phyloP scores from a whole-genome alignment of 2,113 vertebrate genomes.

The Brachypteracias leptosomus region DNA sequence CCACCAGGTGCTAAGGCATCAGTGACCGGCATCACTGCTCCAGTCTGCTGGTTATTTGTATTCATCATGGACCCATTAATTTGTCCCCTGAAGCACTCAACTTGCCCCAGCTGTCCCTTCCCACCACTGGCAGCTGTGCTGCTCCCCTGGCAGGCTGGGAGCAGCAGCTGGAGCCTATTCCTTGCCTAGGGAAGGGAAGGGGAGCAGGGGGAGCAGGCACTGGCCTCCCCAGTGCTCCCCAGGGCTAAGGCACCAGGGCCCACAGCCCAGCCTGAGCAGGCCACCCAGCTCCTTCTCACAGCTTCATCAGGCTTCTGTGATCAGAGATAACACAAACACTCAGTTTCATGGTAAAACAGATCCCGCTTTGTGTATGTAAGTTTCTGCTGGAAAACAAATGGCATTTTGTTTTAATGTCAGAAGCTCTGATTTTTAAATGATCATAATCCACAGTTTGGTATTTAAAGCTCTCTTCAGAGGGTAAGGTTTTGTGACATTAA shows the following conservation, averaged over 20 bases:
- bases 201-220: background rate
- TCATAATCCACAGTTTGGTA: background rate
- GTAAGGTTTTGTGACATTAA: background rate
- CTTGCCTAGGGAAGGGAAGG: too few relatives aligned
- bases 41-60: background rate
- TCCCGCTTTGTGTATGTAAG: background rate
- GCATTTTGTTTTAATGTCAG: background rate
- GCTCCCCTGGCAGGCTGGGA: background rate
- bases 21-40: background rate
- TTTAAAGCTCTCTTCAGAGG: background rate
- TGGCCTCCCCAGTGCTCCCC: background rate
- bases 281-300: background rate
- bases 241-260: background rate
- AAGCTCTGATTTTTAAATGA: background rate
- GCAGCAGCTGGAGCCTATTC: background rate
- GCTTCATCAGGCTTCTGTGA: background rate
- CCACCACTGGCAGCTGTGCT: background rate
- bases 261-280: rapidly evolving
- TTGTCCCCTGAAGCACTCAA: background rate
- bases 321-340: background rate
- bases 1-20: background rate
- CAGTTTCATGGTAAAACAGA: background rate
- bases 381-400: background rate
- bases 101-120: background rate
- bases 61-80: rapidly evolving